phyloP scores from a whole-genome alignment of 1,140 invertebrate genomes.

The Copidosoma floridanum region DNA sequence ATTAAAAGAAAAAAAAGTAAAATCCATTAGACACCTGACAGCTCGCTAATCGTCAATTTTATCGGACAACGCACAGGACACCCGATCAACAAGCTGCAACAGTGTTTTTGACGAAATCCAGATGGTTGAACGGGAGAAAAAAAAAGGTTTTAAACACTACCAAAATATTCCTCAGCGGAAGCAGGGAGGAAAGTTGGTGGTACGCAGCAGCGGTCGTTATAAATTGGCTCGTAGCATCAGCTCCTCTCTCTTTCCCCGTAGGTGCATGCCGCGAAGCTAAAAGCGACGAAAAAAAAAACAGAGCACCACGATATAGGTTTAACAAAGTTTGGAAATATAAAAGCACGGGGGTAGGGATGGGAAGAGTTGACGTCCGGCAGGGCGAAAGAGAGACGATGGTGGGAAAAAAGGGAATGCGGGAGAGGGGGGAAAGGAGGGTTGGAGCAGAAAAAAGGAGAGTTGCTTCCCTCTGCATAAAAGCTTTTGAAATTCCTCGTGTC shows the following conservation, averaged over 20 bases:
- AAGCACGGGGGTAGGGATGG: slow-evolving; percentile 17
- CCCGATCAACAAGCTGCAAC: no score
- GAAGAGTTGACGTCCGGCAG: not conserved
- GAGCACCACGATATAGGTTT: no score
- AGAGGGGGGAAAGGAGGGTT: slow-evolving; percentile 13
- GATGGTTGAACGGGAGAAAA: no score
- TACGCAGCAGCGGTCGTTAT: slow-evolving; percentile 48
- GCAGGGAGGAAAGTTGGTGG: no score
- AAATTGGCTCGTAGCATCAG: slow-evolving; percentile 38
- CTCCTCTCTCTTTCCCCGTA: no score
- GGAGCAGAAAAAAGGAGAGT: slow-evolving; percentile 37
- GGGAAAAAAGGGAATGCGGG: slow-evolving; percentile 23
- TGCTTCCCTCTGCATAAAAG: slow-evolving; percentile 27
- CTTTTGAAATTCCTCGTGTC: slow-evolving; percentile 34
- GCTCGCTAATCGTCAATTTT: no score
- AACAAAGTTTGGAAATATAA: no score
- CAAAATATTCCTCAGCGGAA: slow-evolving; percentile 46
- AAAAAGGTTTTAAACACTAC: slow-evolving; percentile 37
- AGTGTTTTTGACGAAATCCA: no score
- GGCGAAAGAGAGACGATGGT: slow-evolving; percentile 4
- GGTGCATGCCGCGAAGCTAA: slow-evolving; percentile 7
- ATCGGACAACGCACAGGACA: no score
- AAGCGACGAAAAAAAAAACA: slow-evolving; percentile 24
- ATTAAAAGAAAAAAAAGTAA: no score
- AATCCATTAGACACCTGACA: no score